Evolutionary conservation across 1,140 invertebrate species (phyloP), one percentile per base, ranked within the genome.

Genomic region (Drosophila suzukii): DNA sequence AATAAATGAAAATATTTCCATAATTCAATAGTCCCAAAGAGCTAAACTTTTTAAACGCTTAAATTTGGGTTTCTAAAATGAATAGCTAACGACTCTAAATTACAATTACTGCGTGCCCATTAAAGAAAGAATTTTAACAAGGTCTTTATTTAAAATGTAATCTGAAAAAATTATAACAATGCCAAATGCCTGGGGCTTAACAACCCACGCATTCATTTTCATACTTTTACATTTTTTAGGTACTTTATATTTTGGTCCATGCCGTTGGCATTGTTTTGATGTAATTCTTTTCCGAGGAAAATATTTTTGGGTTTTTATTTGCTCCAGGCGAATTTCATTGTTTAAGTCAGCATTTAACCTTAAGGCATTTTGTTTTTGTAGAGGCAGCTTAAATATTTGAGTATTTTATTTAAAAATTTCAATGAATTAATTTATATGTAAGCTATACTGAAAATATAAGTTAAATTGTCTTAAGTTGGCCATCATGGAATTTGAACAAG

Each of bases 241-340:
- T 30, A 44, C 67, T 67, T 67, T 46, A 15, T 41, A 38, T 59
- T 71, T 24, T 27, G 4, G n/a, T n/a, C 11, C 30, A 27, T 32
- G 57, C 57, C 68, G 5, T 44, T 24, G 68, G 55, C 41, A 61
- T 61, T 73, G 49, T 61, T 73, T 60, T 60, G 10, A 53, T 61
- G 56, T 72, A 72, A 75, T 56, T 75, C 73, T 58, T 55, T 68
- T 50, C 32, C 15, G 47, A 10, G 15, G 27, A 56, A 55, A 59
- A 50, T 56, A 55, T 54, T 78, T 76, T 24, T n/a, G n/a, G 17
- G 47, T 72, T 66, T 32, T 38, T 34, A 34, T 51, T 27, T 41
- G 17, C 57, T 39, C 1, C 34, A 15, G 15, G 36, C 24, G 34
- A 49, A 38, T 60, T 46, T 67, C 36, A 50, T 63, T 66, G 59